Percentiles rank a stretch among this genome's conserved stretches.
Conservation (phyloP, 2,797 vertebrate species). For the Aratinga solstitialis region DNA sequence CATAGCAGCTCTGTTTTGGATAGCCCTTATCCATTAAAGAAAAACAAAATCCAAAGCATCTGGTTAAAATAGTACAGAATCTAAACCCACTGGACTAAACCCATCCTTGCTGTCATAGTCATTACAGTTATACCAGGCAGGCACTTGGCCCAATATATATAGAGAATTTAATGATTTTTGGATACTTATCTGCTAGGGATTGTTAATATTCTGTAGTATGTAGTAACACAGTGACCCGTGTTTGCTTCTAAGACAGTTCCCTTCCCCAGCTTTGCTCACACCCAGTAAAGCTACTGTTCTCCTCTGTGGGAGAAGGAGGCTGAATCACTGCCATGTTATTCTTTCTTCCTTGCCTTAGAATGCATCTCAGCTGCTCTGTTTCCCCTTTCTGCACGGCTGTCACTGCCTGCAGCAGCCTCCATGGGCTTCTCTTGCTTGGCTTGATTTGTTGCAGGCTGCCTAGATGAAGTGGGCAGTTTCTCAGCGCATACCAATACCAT, state of each 20-base stretch:
- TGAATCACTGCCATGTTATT: neutral
- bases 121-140: neutral
- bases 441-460: neutral
- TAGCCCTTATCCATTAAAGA: neutral
- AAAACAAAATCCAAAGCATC: neutral
- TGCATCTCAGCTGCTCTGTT: neutral
- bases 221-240: neutral
- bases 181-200: neutral
- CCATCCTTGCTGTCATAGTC: rapidly evolving
- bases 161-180: neutral
- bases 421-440: neutral
- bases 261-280: neutral
- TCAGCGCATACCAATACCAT: neutral
- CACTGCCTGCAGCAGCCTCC: neutral
- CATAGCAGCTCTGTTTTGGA: neutral
- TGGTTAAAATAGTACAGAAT: neutral
- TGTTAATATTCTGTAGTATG: neutral
- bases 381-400: neutral
- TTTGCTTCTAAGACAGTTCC: neutral
- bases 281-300: neutral
- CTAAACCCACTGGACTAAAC: neutral
- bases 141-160: neutral
- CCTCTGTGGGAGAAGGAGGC: neutral
- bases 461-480: neutral
- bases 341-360: neutral